Evolutionary conservation across 2,113 vertebrate species (phyloP), one percentile per base, ranked within the genome.

Genomic region (Neodon shergylaensis): DNA sequence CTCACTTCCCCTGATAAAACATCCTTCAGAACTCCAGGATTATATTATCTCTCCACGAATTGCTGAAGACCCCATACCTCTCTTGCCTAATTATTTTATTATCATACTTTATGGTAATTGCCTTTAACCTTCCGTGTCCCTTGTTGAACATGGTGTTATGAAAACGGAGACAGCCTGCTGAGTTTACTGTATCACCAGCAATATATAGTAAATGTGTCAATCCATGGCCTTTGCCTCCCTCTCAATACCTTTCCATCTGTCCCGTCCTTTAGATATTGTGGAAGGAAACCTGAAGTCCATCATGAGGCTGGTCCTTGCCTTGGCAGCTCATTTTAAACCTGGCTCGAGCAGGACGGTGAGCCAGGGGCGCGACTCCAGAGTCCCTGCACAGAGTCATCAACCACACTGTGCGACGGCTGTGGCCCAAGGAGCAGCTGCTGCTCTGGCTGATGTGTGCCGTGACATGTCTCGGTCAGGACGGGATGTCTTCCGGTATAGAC

Each of bases 321-420:
- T 99, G 97, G 99, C 99, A 6, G 99, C 99, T 91, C 99, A 99
- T 96, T 99, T 99, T 98, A 99, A 99, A 90, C 99, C 99, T 0
- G 98, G 99, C 83, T 98, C 97, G 0, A 98, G 98, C 77, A 95
- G 98, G 61, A 74, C 13, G 2, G 94, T 77, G 49, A 98, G 95
- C 85, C 99, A 98, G 85, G 98, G 97, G 74, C 54, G 92, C 95
- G 96, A 97, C 24, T 66, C 96, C 1, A 89, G 97, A 7, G 87
- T 61, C 1, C 61, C 96, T 0, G 74, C 96, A 1, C 95, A 97
- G 96, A 98, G 95, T 90, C 99, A 99, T 97, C 98, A 99, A 94
- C 98, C 99, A 21, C 98, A 98, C 88, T 99, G 99, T 17, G 98
- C 99, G 1, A 98, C 99, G 19, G 99, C 99, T 0, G 98, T 99